phyloP scores from a whole-genome alignment of 2,113 vertebrate species.

The Mionectes macconnelli region DNA sequence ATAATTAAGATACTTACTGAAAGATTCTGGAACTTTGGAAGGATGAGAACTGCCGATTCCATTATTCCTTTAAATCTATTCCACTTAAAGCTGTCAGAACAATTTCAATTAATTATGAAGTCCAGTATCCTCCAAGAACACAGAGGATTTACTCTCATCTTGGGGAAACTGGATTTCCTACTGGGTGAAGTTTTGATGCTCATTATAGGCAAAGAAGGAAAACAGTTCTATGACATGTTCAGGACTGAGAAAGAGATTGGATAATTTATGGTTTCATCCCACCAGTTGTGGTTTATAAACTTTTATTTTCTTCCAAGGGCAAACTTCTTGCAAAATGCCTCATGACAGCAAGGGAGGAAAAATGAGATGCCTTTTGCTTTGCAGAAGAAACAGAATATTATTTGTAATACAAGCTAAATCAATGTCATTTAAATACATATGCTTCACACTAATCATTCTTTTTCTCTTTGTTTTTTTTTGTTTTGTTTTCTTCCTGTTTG shows the following conservation, averaged over 20 bases:
- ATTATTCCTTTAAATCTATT: background rate
- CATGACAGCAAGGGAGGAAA: background rate
- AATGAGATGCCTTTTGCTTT: background rate
- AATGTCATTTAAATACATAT: background rate
- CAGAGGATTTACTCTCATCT: background rate
- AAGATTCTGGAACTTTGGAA: background rate
- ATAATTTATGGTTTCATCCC: background rate
- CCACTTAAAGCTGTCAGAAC: background rate
- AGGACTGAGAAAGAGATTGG: background rate
- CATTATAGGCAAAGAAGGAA: background rate
- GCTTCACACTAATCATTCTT: background rate
- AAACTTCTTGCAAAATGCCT: background rate
- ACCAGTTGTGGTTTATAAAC: background rate
- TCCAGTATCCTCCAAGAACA: background rate
- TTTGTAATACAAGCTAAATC: background rate
- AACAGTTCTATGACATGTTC: background rate
- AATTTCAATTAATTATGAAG: background rate
- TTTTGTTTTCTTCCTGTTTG: background rate
- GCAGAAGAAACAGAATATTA: background rate
- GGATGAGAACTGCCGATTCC: background rate
- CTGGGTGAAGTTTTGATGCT: background rate
- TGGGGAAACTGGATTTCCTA: background rate
- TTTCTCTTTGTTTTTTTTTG: background rate
- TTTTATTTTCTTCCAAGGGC: background rate
- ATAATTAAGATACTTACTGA: background rate